Evolutionary conservation across 2,797 vertebrate species (phyloP).

Genomic region (Acanthornis magna): DNA sequence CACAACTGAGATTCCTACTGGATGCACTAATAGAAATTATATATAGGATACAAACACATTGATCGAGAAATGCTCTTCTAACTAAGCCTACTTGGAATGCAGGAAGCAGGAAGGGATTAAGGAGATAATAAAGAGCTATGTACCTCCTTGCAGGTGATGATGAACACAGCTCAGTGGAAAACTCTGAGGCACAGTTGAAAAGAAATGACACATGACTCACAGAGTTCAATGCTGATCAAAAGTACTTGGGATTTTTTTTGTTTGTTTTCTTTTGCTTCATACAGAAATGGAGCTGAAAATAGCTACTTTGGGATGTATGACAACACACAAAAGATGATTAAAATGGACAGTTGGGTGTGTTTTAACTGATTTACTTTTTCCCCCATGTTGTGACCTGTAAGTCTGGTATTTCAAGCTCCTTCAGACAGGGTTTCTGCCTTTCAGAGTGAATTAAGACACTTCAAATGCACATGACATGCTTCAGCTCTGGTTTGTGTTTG

Average conservation of each 20-base stretch:
- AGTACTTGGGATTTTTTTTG: not conserved
- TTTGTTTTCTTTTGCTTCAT: not conserved
- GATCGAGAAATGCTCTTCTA: not conserved
- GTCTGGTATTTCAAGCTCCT: conserved; percentile 51
- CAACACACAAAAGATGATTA: not conserved
- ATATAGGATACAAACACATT: not conserved
- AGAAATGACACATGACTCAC: not conserved
- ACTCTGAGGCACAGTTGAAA: not conserved
- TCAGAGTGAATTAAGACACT: conserved; percentile 22
- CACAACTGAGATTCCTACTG: not conserved
- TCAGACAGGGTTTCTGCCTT: not conserved
- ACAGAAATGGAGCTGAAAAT: not conserved
- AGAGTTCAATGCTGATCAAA: not conserved
- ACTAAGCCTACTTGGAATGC: conserved; percentile 6
- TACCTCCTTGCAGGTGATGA: not conserved
- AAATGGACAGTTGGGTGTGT: not conserved
- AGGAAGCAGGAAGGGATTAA: conserved; percentile 59
- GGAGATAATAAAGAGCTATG: not conserved
- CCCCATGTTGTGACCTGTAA: not conserved
- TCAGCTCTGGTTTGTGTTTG: not conserved
- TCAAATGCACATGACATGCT: not conserved
- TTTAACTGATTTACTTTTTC: not conserved
- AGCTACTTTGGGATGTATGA: not conserved
- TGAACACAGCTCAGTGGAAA: not conserved
- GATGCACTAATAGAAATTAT: conserved; percentile 12